Evolutionary conservation across 2,888 invertebrate genomes (phyloP), one percentile per base, ranked within the genome.

Genomic region (Aphrophora alni): DNA sequence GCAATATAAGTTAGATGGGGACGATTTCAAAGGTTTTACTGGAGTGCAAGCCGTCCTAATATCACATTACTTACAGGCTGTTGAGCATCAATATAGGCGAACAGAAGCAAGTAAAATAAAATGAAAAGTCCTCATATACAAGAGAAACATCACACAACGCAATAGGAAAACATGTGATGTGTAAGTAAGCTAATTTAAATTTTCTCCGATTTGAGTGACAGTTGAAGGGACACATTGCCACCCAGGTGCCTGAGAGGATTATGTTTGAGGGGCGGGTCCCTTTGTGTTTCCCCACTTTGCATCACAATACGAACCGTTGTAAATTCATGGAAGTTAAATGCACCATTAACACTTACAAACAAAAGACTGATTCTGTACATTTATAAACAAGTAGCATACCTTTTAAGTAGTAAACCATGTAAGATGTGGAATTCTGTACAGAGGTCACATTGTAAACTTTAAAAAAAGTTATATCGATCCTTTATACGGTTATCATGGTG

Each of bases 251-350:
- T 59, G 59, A 21, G 44, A n/a, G 59, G 59, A 59, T 59, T 59
- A 59, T 2, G 59, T 2, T 59, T 21, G 59, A 21, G 59, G 59
- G 59, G 44, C 44, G 59, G 59, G 59, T 59, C 59, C 21, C 59
- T 59, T 59, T 59, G 59, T 59, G n/a, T n/a, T n/a, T 59, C 14
- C 59, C 59, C 59, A 21, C 21, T 21, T 8, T 59, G 59, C 59
- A n/a, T 21, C 59, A 59, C 59, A 59, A 21, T 44, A 44, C 44
- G 7, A 59, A 59, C 59, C 0, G 21, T 59, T 59, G 59, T 59
- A 59, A 59, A 59, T 59, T 59, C 59, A 21, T 59, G 59, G 21
- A 59, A 59, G 59, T 59, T 59, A 59, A 59, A 59, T 59, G 59
- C 21, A 59, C 59, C 59, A 59, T 59, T 59, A 59, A 59, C 59